Base-by-base conservation (phyloP, 2,888 invertebrate species). In the Ferrisia virgata region DNA sequence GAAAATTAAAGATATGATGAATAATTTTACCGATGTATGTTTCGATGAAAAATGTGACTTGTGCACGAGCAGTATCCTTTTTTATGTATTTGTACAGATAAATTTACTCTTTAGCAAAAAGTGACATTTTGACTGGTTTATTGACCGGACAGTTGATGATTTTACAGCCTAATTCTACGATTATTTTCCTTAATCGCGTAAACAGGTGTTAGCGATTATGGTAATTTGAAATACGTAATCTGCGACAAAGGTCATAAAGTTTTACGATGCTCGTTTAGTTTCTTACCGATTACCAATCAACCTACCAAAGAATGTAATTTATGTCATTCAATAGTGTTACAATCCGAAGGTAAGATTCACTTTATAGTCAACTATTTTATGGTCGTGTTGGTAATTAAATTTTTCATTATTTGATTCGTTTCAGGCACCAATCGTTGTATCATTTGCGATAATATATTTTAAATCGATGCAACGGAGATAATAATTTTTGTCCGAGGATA, bases 181-280 rank as follows among this genome's bases (percentile, higher is more conserved):
- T 25, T 79, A 47, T 53, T 47, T 25, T 39, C 64, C 39, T 43
- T 40, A 76, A 76, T 28, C 18, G 6, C 36, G 36, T 36, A 33
- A 25, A 28, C 33, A 83, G 83, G 18, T 83, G 40, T 83, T 11
- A 28, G 18, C 8, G 69, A 43, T 76, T 72, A 83, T 40, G 39
- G 39, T 13, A 72, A 43, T 43, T 25, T 76, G n/a, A 43, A 72
- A 18, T 83, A 72, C 76, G 40, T 83, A 5, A 40, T 83, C 18
- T 83, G 83, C 31, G 83, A 83, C 5, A 83, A 40, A 76, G 83
- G 76, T 22, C 83, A 83, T 76, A 76, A 76, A 72, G 43, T 83
- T 11, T 76, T 72, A 72, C 72, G 83, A 43, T 83, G 83, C 18
- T 40, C 43, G n/a, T 72, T 40, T 25, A 83, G 83, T 76, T 83